A percentile compares a stretch with the other conserved stretches of the same genome.
Conservation (phyloP, 2,888 invertebrate species). For the Tachina lurida region DNA sequence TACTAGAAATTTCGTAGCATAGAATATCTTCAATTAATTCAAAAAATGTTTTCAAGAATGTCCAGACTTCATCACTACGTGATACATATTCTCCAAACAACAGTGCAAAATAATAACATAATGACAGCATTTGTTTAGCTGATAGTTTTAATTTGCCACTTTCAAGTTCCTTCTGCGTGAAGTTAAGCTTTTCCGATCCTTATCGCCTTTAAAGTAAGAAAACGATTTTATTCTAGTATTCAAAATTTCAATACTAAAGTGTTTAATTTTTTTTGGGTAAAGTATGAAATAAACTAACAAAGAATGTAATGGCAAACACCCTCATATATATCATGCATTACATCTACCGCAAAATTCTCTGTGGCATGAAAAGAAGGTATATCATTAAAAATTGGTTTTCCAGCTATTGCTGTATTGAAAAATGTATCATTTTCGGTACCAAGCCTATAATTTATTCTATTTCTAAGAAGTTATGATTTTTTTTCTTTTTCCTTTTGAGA, state of each 20-base stretch:
- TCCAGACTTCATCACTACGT: conserved; percentile 10
- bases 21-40: conserved; percentile 17
- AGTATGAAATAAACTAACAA: background rate
- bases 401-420: no score
- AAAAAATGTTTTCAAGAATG: background rate
- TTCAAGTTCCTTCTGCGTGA: background rate
- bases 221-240: conserved; percentile 22
- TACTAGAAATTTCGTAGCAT: background rate
- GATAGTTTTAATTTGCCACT: no score
- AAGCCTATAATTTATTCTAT: no score
- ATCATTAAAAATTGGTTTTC: no score
- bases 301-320: conserved; percentile 4
- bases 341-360: no score
- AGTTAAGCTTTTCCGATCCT: conserved; percentile 7
- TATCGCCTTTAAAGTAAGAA: conserved; percentile 27
- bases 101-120: conserved; percentile 25
- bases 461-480: no score
- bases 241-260: conserved; percentile 1
- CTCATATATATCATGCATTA: conserved; percentile 17
- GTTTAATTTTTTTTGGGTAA: conserved; percentile 10
- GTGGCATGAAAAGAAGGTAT: no score
- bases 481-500: no score
- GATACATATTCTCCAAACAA: conserved; percentile 28
- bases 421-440: no score
- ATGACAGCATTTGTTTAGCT: conserved; percentile 10